Evolutionary conservation across 2,797 vertebrate species (phyloP).

Genomic region (Lepilemur ruficaudatus): DNA sequence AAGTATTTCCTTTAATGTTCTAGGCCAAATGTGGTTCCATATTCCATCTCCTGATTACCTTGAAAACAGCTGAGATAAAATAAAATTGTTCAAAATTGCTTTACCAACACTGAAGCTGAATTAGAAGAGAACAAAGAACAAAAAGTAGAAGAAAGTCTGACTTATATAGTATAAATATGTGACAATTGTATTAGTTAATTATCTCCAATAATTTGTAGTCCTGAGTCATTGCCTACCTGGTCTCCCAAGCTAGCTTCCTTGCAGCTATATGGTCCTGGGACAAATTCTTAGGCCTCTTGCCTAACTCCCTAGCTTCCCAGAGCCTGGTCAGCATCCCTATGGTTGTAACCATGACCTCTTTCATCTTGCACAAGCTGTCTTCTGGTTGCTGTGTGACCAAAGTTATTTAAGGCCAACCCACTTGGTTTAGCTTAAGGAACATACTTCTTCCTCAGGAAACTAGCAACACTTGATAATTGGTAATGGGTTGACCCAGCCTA

Average conservation of each 20-base stretch:
- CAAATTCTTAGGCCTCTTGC: not conserved
- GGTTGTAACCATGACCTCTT: not conserved
- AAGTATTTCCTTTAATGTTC: not conserved
- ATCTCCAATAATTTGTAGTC: not conserved
- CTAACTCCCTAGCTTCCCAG: not conserved
- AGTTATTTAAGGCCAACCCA: not conserved
- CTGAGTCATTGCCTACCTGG: not conserved
- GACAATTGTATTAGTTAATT: not conserved
- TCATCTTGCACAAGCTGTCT: not conserved
- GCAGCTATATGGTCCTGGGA: too few relatives aligned
- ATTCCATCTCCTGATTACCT: not conserved
- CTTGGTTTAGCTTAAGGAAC: not conserved
- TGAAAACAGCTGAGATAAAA: not conserved
- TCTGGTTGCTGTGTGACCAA: not conserved
- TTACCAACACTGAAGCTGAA: not conserved
- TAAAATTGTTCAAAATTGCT: not conserved
- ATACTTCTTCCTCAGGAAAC: not conserved
- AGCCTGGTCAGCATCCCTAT: not conserved
- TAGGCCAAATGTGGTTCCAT: not conserved
- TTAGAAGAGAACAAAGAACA: not conserved
- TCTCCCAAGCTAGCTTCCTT: not conserved
- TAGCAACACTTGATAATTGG: not conserved
- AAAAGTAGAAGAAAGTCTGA: not conserved
- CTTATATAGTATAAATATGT: not conserved
- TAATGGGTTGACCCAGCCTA: not conserved